Evolutionary conservation across 2,888 invertebrate genomes (phyloP), one percentile per base, ranked within the genome.

Genomic region (Danaus chrysippus): DNA sequence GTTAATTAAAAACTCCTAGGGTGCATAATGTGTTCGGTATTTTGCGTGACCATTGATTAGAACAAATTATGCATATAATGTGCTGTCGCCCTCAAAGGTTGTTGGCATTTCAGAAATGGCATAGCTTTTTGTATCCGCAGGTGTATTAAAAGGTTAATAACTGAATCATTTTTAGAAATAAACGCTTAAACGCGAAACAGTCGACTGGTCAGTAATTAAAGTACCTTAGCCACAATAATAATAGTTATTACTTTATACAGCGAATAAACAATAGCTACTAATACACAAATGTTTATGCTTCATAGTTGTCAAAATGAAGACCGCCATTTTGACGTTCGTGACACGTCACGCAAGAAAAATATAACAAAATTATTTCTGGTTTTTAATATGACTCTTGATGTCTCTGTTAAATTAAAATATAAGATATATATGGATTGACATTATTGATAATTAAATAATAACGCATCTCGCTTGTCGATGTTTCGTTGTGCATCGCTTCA

Each of bases 21-120:
- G 72, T 74, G 74, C 72, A 74, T 74, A 73, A 73, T 72, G 70
- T 68, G 71, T 61, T 61, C 67, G 23, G 55, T 34, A 17, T 67
- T 56, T 67, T 69, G 72, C 72, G 68, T 71, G 69, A 65, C 54
- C 55, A 54, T 59, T 70, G 67, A 67, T 68, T 65, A 67, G 59
- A 65, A 63, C 66, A 67, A 59, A 62, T 60, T 64, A 54, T 63
- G 46, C 56, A 44, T 59, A 49, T 42, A 63, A 54, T 68, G 59
- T 61, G 61, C 23, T 58, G 58, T 66, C 59, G 65, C 56, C 62
- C 64, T 64, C 53, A 58, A 57, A 68, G 68, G 60, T 68, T 70
- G 68, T 65, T 72, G 70, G 68, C 68, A 72, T 71, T 71, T 70
- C 58, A 65, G 52, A 67, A 65, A 67, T 69, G 65, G 57, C 56